A percentile compares a stretch with the other conserved stretches of the same genome.
phyloP scores from a whole-genome alignment of 2,113 vertebrate species.

The Chaenogobius annularis region DNA sequence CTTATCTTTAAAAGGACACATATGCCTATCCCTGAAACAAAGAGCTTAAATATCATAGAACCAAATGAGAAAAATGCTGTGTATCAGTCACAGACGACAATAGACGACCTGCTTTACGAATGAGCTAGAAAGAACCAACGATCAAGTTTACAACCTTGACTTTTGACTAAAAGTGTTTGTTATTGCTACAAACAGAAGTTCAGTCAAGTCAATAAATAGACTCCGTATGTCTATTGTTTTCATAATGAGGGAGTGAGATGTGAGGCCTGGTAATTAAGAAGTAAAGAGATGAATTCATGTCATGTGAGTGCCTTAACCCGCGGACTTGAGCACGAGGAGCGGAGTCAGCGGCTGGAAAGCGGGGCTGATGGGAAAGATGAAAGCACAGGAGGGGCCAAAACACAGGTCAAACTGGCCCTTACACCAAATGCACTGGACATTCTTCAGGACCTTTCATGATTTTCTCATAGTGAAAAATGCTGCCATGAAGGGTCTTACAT shows the following conservation, averaged over 20 bases:
- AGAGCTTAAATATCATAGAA: too few relatives aligned
- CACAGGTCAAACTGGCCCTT: conserved; percentile 20
- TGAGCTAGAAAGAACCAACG: too few relatives aligned
- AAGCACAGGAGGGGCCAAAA: conserved; percentile 13
- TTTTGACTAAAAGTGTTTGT: too few relatives aligned
- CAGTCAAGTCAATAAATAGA: neutral
- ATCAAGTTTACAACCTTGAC: too few relatives aligned
- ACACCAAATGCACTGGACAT: conserved; percentile 32
- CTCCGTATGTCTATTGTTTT: neutral
- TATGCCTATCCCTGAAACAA: too few relatives aligned
- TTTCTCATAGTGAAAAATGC: conserved; percentile 49
- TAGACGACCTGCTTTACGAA: too few relatives aligned
- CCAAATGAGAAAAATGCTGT: too few relatives aligned
- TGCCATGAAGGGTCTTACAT: conserved; percentile 46
- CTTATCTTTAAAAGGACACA: too few relatives aligned
- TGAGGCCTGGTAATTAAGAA: neutral
- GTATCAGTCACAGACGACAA: too few relatives aligned
- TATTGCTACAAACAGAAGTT: neutral
- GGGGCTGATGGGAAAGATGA: conserved; percentile 5
- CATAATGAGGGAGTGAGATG: neutral
- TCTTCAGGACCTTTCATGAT: conserved; percentile 48
- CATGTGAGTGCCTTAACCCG: conserved; percentile 34
- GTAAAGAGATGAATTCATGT: conserved; percentile 16
- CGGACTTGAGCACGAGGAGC: conserved; percentile 22
- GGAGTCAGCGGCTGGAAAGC: neutral